Percentiles rank a stretch among this genome's conserved stretches.
These are phyloP conservation scores for Aphis gossypii DNA, from an alignment of 1,140 invertebrate genomes.

Conservation along the genomic window DNA sequence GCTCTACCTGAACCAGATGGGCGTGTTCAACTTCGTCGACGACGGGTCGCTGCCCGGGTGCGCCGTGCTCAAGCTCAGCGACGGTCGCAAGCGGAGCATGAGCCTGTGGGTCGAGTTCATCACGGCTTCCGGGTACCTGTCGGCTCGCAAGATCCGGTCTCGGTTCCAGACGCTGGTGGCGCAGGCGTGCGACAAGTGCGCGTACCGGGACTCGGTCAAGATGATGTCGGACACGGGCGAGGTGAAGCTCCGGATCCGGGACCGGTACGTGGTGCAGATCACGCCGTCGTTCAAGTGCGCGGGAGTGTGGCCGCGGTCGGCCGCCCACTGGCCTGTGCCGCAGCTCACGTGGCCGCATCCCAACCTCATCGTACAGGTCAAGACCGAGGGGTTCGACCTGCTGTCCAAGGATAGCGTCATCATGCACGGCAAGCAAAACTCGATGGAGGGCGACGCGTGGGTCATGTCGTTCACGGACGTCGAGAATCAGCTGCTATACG, in stretches of 20 bases:
- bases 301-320: conserved; percentile 92
- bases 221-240: conserved; percentile 92
- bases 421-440: conserved; percentile 89
- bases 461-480: conserved; percentile 93
- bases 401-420: conserved; percentile 90
- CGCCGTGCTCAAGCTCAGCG: conserved; percentile 90
- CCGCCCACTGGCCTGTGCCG: conserved; percentile 92
- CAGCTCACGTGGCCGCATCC: conserved; percentile 94
- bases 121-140: conserved; percentile 91
- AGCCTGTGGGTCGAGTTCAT: conserved; percentile 97
- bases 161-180: conserved; percentile 91
- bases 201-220: conserved; percentile 87
- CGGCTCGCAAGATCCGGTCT: conserved; percentile 91
- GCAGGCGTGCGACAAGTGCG: conserved; percentile 91
- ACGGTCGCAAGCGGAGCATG: conserved; percentile 94
- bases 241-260: conserved; percentile 84
- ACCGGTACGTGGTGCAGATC: conserved; percentile 85
- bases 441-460: conserved; percentile 98
- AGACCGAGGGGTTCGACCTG: conserved; percentile 96
- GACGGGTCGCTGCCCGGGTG: conserved; percentile 92
- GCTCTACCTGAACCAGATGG: conserved; percentile 96
- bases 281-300: conserved; percentile 93
- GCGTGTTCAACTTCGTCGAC: conserved; percentile 95
- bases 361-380: conserved; percentile 92
- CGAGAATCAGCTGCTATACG: conserved; percentile 89